Evolutionary conservation across 2,888 invertebrate genomes (phyloP), one percentile per base, ranked within the genome.

Genomic region (Epinotia bilunana): DNA sequence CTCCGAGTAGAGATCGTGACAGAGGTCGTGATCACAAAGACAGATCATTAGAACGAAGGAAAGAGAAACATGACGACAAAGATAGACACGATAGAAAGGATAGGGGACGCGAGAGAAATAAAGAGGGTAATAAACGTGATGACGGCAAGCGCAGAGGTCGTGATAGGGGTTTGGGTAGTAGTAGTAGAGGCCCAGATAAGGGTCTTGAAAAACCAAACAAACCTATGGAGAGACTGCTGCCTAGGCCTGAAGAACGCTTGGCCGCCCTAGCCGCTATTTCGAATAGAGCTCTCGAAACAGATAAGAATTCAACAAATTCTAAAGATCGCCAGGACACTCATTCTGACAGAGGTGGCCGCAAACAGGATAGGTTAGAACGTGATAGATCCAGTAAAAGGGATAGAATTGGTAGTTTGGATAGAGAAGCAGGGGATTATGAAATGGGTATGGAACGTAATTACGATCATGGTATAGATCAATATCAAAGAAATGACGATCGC

Each of bases 21-120:
- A 94, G 91, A 88, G 95, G 91, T 73, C 93, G 87, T 81, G 95
- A 87, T 80, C 91, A 91, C 78, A 95, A 92, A 84, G 94, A 93
- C 81, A 92, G 87, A 82, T 95, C 88, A 77, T 85, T 91, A 82
- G 95, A 94, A 80, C 88, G 91, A 78, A 88, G 94, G 74, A 95
- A 95, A 84, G 91, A 94, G 76, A 94, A 95, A 83, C 91, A 94
- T 81, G 95, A 95, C 77, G 95, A 95, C 64, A 94, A 95, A 84
- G 95, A 95, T 80, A 90, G 95, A 83, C 93, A 96, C 78, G 96
- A 96, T 75, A 93, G 96, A 67, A 96, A 96, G 79, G 97, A 97
- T 79, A 93, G 97, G 78, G 96, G 96, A 71, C 95, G 97, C 73
- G 95, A 94, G 90, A 91, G 95, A 77, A 95, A 94, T 79, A 89